A percentile compares a stretch with the other conserved stretches of the same genome.
Conservation (phyloP, 2,113 vertebrate genomes). For the Ictidomys tridecemlineatus region DNA sequence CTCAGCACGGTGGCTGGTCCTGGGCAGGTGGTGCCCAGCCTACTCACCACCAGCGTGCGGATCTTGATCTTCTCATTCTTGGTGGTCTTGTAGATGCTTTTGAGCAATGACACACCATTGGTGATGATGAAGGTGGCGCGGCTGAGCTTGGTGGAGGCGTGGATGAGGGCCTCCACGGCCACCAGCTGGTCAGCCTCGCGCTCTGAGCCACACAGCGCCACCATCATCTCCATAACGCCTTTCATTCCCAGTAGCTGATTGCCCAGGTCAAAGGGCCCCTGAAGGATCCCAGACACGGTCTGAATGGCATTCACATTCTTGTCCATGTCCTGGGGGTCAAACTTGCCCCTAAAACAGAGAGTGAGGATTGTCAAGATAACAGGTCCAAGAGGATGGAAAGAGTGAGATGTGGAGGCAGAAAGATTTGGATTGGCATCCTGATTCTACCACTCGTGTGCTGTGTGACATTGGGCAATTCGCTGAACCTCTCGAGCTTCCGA, state of each 20-base stretch:
- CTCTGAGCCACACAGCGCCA: slow-evolving; percentile 95
- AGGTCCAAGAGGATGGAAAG: background rate
- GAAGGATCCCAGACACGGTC: slow-evolving; percentile 95
- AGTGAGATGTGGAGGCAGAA: background rate
- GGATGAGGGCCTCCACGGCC: slow-evolving; percentile 97
- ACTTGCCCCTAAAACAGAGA: slow-evolving; percentile 91
- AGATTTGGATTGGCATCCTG: background rate
- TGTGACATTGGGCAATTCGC: background rate
- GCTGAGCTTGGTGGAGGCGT: slow-evolving; percentile 96
- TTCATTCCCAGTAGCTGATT: slow-evolving; percentile 94
- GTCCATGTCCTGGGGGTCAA: slow-evolving; percentile 98
- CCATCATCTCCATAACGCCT: slow-evolving; percentile 99
- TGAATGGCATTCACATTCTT: slow-evolving; percentile 97
- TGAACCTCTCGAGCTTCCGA: slow-evolving; percentile 17
- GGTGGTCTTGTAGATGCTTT: slow-evolving; percentile 98
- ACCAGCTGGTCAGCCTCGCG: slow-evolving; percentile 97
- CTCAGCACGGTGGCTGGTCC: fast-evolving
- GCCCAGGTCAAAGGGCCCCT: slow-evolving; percentile 97
- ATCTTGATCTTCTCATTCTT: slow-evolving; percentile 99
- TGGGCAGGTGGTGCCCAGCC: background rate
- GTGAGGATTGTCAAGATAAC: background rate
- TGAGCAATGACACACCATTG: slow-evolving; percentile 95
- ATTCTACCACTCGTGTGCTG: background rate
- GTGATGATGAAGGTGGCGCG: slow-evolving; percentile 97
- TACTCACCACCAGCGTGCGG: slow-evolving; percentile 95